These are phyloP conservation scores for Tetanocera ferruginea DNA, from an alignment of 2,888 invertebrate genomes.

Conservation along the genomic window DNA sequence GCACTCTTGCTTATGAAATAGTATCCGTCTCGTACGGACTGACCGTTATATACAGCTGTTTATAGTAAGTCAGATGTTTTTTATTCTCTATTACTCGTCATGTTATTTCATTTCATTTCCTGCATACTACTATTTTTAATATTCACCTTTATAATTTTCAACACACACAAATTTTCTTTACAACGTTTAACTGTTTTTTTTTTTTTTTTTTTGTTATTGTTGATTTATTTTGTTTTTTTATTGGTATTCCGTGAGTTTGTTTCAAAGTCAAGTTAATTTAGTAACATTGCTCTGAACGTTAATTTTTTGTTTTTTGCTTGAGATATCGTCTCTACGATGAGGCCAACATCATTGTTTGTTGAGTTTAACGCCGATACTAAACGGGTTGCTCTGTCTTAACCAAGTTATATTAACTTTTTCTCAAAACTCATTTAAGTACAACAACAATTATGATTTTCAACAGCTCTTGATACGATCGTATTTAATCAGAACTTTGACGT, in stretches of 20 bases:
- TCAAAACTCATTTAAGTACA: not conserved
- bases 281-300: not conserved
- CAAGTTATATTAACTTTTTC: constrained; percentile 30
- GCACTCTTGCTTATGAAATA: not conserved
- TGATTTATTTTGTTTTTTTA: not conserved
- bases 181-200: not conserved
- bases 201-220: not conserved
- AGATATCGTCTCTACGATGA: not conserved
- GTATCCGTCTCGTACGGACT: not conserved
- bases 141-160: not conserved
- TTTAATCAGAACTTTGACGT: constrained; percentile 8
- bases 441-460: constrained; percentile 13
- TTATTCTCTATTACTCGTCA: not conserved
- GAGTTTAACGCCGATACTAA: constrained; percentile 27
- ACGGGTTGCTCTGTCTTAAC: constrained; percentile 9
- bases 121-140: not conserved
- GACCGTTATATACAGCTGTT: not conserved
- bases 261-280: not conserved
- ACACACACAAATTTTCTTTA: not conserved
- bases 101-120: not conserved
- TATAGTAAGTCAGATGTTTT: not conserved
- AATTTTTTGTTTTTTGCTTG: not conserved
- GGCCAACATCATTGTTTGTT: constrained; percentile 24
- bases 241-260: not conserved
- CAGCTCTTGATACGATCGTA: not conserved